phyloP scores from a whole-genome alignment of 2,113 vertebrate genomes.

The Mirza zaza region DNA sequence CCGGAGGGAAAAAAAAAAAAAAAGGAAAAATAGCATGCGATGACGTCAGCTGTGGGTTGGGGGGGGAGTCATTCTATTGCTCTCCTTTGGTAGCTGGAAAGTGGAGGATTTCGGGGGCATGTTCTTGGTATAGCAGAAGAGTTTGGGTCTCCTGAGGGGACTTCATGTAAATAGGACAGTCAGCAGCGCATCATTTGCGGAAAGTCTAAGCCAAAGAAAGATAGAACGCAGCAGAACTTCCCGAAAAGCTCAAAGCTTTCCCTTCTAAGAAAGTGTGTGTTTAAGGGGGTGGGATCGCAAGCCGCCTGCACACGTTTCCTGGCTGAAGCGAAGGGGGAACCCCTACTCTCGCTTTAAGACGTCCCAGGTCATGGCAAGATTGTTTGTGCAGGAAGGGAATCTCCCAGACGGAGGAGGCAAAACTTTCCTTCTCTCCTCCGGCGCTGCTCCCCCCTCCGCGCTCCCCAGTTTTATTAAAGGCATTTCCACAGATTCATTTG shows the following conservation, averaged over 20 bases:
- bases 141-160: not conserved
- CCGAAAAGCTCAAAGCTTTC: not conserved
- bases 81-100: constrained; percentile 56
- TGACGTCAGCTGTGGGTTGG: constrained; percentile 56
- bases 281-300: not conserved
- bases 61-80: constrained; percentile 60
- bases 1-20: not conserved
- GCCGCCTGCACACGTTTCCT: constrained; percentile 56
- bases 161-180: not conserved
- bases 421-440: constrained; percentile 70
- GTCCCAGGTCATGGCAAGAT: constrained; percentile 78
- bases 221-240: constrained; percentile 3
- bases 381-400: constrained; percentile 79
- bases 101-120: constrained; percentile 33
- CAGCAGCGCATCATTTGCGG: not conserved
- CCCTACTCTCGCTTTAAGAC: constrained; percentile 80
- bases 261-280: constrained; percentile 55
- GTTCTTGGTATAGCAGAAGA: not conserved
- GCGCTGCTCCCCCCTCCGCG: not conserved
- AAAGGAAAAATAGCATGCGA: constrained; percentile 49
- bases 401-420: constrained; percentile 80
- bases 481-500: constrained; percentile 79
- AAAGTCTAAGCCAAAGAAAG: not conserved
- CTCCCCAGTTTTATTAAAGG: constrained; percentile 61
- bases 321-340: constrained; percentile 76